Base-by-base conservation (phyloP, 2,888 invertebrate species). In the Rhingia campestris region DNA sequence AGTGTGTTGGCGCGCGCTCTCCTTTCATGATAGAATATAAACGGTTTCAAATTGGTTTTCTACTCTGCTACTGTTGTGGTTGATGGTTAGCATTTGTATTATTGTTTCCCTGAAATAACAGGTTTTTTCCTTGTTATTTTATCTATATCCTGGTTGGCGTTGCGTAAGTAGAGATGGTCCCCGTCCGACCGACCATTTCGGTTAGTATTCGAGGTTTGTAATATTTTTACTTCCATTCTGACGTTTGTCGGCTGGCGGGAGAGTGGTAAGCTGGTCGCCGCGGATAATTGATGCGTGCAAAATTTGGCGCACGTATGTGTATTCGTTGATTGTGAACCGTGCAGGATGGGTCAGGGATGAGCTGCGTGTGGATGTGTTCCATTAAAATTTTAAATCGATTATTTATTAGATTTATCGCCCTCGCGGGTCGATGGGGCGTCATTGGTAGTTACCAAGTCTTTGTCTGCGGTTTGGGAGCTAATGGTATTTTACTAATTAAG, bases 201-300 rank as follows among this genome's bases (percentile, higher is more conserved):
- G 82, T 82, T 82, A 82, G 82, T 82, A 79, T 82, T 74, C 79
- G 84, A 80, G 84, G 84, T 84, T 84, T 84, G 74, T 80, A 64
- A 80, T 80, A 84, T 84, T 84, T 80, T 75, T 59, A 45, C 73
- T 53, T 45, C 5, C 14, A 33, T 47, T 45, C 0, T n/a, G 22
- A 9, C 4, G 30, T 12, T 22, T 12, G 37, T 22, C 7, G 4
- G n/a, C 4, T 10, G 4, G n/a, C 4, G 22, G 10, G 14, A 22
- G 10, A 7, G 37, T 37, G 14, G 53, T 14, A 12, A 30, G 3
- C 32, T n/a, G 49, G 10, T 30, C 6, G 22, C 22, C 49, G 10
- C 30, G 41, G 59, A 53, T 39, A 66, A 79, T 61, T 73, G 67
- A 67, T 82, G 77, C 63, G 63, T 73, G 63, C 73, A 73, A 73